Evolutionary conservation across 2,888 invertebrate species (phyloP).

Genomic region (Copidosoma aretas): DNA sequence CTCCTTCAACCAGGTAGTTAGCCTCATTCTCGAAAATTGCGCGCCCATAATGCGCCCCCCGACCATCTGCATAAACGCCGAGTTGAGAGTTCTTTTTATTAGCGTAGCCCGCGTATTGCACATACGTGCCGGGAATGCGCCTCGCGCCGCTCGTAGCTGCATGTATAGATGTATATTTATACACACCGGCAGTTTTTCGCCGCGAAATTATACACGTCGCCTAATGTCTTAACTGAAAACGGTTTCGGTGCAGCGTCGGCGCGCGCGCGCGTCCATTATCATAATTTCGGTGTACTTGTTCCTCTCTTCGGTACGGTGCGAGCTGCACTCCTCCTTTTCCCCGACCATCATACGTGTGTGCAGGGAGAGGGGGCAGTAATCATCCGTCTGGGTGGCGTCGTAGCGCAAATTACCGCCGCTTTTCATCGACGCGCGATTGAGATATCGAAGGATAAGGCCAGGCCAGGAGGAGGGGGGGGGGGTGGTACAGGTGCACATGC

Average conservation of each 20-base stretch:
- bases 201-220: constrained; percentile 58
- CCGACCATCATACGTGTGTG: no score
- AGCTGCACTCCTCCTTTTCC: background rate
- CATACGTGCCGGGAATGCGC: background rate
- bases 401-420: constrained; percentile 55
- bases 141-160: constrained; percentile 10
- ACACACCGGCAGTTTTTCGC: constrained; percentile 42
- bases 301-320: background rate
- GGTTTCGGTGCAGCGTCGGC: constrained; percentile 45
- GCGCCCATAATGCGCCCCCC: constrained; percentile 10
- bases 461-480: no score
- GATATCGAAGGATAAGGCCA: constrained; percentile 51
- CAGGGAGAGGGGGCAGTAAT: constrained; percentile 34
- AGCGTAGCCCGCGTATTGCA: constrained; percentile 19
- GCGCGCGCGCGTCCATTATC: constrained; percentile 53
- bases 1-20: background rate
- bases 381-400: constrained; percentile 57
- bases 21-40: constrained; percentile 34
- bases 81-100: constrained; percentile 33
- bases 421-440: constrained; percentile 56
- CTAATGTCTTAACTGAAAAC: constrained; percentile 63
- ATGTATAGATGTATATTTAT: no score
- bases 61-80: constrained; percentile 35
- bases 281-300: constrained; percentile 59
- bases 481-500: no score